Conservation (phyloP, 1,140 invertebrate genomes). For the Lycorma delicatula region DNA sequence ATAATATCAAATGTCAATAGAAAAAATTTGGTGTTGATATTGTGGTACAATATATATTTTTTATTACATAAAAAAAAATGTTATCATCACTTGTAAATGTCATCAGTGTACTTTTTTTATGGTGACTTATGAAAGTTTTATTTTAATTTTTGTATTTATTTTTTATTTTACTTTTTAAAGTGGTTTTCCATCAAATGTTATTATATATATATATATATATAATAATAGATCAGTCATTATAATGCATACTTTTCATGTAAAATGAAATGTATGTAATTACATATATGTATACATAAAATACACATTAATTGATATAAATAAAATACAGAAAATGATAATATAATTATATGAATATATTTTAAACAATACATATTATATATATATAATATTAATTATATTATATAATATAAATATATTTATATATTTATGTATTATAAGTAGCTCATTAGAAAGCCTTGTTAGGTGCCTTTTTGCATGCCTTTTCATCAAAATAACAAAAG, state of each 20-base stretch:
- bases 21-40: not conserved
- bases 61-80: not conserved
- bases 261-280: not conserved
- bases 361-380: too few relatives aligned
- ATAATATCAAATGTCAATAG: not conserved
- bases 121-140: not conserved
- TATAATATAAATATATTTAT: too few relatives aligned
- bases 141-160: not conserved
- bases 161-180: not conserved
- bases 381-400: too few relatives aligned
- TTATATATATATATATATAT: not conserved
- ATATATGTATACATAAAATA: not conserved
- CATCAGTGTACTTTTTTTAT: not conserved
- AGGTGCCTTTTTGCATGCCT: conserved; percentile 26
- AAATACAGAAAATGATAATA: not conserved
- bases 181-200: not conserved
- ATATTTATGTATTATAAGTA: conserved; percentile 9
- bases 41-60: conserved; percentile 1
- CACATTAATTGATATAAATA: not conserved
- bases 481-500: too few relatives aligned
- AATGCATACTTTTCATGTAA: not conserved
- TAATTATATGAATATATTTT: too few relatives aligned
- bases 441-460: conserved; percentile 17
- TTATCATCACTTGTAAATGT: not conserved
- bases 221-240: not conserved